Conservation (phyloP, 2,797 vertebrate genomes). For the Geotrypetes seraphini region DNA sequence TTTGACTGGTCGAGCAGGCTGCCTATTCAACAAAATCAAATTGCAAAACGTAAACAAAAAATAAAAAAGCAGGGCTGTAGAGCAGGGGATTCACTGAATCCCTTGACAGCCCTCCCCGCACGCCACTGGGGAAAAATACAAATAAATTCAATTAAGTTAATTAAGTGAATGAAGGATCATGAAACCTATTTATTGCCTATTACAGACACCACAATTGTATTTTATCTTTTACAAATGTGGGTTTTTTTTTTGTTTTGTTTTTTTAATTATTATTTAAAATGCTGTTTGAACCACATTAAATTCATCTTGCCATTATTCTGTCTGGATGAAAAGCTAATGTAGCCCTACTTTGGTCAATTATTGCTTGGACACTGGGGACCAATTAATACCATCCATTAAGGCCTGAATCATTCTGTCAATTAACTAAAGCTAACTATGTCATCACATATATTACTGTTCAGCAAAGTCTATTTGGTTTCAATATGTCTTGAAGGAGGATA, state of each 20-base stretch:
- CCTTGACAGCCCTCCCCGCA: too few species aligned
- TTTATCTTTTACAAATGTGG: conserved; percentile 52
- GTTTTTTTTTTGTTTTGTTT: too few species aligned
- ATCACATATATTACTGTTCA: conserved; percentile 89
- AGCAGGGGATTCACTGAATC: too few species aligned
- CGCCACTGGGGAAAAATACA: too few species aligned
- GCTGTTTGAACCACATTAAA: conserved; percentile 65
- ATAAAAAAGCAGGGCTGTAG: too few species aligned
- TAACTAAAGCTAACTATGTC: conserved; percentile 91
- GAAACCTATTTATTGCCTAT: too few species aligned
- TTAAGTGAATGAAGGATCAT: too few species aligned
- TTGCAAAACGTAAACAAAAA: too few species aligned
- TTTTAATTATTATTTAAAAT: conserved; percentile 61
- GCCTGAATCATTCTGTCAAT: conserved; percentile 97
- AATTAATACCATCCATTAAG: conserved; percentile 88
- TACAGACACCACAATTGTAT: conserved; percentile 39
- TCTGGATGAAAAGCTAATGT: conserved; percentile 60
- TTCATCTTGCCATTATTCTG: conserved; percentile 59
- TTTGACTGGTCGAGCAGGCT: too few species aligned
- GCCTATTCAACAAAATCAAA: too few species aligned
- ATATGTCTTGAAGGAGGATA: conserved; percentile 76
- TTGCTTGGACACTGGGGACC: conserved; percentile 79
- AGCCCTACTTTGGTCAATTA: conserved; percentile 67
- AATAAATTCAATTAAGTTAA: too few species aligned
- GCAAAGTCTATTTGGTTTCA: conserved; percentile 78